Base-by-base conservation (phyloP, 2,797 vertebrate genomes). In the Betta splendens region DNA sequence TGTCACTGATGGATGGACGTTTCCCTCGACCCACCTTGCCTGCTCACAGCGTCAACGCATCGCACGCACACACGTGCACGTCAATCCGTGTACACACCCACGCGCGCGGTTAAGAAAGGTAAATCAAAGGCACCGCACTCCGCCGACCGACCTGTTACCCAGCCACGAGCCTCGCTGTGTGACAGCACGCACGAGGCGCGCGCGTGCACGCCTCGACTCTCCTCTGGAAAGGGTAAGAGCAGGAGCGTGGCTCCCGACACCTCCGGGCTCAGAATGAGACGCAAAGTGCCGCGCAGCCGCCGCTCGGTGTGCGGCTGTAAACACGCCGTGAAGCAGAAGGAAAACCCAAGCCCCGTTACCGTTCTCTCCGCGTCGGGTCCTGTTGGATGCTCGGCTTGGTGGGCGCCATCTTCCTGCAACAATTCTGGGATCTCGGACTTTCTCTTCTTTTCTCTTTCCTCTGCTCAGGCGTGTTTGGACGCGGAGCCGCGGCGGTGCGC, bases 321-420 rank as follows among this genome's bases (percentile, higher is more conserved):
- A 75, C 69, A 69, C 75, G 80, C 83, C 68, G 53, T 16, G 70
- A n/a, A 37, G 58, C 39, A 45, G 16, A 33, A 38, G 59, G 50
- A 42, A 47, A 63, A 64, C 43, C 68, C 49, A 23, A 73, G 42
- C 75, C 64, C 66, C 92, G 93, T 97, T 98, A 97, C 96, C 95
- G 95, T 96, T 97, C 95, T 95, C 93, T 94, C 89, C 95, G 94
- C 89, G 95, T 94, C 92, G 95, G 94, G 93, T 98, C 96, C 92
- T 97, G 95, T 93, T 95, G 95, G 90, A 94, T 93, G 95, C 95
- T 95, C 89, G 95, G 94, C 92, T 97, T 98, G 93, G 95, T 97
- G 94, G 96, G 96, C 95, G 95, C 96, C 96, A 97, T 97, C 94
- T 97, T 98, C 95, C 94, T 93, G 94, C 91, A 92, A 81, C 79